Evolutionary conservation across 2,888 invertebrate species (phyloP), one percentile per base, ranked within the genome.

Genomic region (Atethmia centrago): DNA sequence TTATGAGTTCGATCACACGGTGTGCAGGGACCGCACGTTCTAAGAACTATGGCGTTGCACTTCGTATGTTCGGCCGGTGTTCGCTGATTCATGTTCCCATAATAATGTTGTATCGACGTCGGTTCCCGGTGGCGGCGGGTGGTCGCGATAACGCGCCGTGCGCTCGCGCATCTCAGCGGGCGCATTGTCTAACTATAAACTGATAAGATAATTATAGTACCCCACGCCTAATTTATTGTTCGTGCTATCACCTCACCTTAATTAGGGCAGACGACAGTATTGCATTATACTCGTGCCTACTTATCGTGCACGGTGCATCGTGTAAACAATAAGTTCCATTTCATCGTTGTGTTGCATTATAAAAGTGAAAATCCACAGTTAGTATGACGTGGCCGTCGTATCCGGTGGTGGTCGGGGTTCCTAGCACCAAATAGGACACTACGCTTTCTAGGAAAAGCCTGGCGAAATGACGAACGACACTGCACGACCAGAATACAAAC

Each of bases 361-460:
- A 94, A 95, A 94, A 95, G 94, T 94, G 94, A 95, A 94, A 95
- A 93, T 92, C 79, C 90, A 93, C 91, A 88, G 93, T 93, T 92
- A 91, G 85, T 91, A 91, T 92, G 91, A 90, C 84, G 88, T 75
- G 84, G 87, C 82, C 82, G 88, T 89, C 89, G 91, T 88, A 90
- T 95, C 94, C 94, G 93, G 90, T 87, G 89, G 88, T 79, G 87
- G 79, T 81, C 76, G 85, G 70, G 86, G 87, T 91, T 88, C 91
- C 90, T 89, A 87, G 88, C 89, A 87, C 89, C 92, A 90, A 92
- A 90, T 94, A 92, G 93, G 92, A 90, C 94, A 93, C 91, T 91
- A 91, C 91, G 92, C 93, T 95, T 95, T 94, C 95, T 94, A 94
- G 93, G 95, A 95, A 95, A 91, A 92, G 89, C 86, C 89, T 90